These are phyloP conservation scores for Xiphophorus couchianus DNA, from an alignment of 2,113 vertebrate species.

Conservation along the genomic window DNA sequence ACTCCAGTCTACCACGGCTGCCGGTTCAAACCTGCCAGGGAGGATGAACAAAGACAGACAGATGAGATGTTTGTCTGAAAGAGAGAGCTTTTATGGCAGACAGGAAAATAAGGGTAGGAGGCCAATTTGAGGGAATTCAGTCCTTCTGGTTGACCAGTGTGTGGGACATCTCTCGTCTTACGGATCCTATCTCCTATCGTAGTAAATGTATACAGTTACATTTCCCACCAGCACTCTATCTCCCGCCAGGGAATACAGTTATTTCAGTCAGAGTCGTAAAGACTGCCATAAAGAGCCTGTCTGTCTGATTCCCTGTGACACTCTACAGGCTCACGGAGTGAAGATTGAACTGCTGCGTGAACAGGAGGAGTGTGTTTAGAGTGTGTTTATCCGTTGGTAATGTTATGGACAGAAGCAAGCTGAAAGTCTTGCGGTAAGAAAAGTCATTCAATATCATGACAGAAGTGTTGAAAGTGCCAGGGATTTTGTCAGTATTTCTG, in stretches of 20 bases:
- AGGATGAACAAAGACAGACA: conserved; percentile 53
- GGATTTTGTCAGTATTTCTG: not conserved
- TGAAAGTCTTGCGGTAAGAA: conserved; percentile 51
- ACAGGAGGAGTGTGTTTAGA: conserved; percentile 28
- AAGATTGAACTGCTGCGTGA: conserved; percentile 55
- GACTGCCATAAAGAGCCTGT: conserved; percentile 71
- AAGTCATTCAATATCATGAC: conserved; percentile 56
- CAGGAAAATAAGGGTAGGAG: conserved; percentile 18
- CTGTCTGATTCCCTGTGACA: conserved; percentile 71
- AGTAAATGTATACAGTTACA: conserved; percentile 73
- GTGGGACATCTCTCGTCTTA: conserved; percentile 50
- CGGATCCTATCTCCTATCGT: conserved; percentile 35
- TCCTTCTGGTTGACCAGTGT: conserved; percentile 54
- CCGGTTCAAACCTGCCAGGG: conserved; percentile 48
- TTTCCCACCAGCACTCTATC: conserved; percentile 60
- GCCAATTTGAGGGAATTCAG: conserved; percentile 30
- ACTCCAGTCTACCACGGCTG: conserved; percentile 82
- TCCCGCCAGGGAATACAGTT: conserved; percentile 72
- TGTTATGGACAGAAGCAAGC: conserved; percentile 56
- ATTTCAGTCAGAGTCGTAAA: conserved; percentile 74
- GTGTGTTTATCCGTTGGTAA: conserved; percentile 22
- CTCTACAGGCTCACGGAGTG: conserved; percentile 51
- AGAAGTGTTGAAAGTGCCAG: not conserved
- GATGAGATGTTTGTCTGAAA: conserved; percentile 36
- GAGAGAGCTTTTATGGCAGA: conserved; percentile 30